Conservation (phyloP, 2,113 vertebrate species). For the Siniperca chuatsi region DNA sequence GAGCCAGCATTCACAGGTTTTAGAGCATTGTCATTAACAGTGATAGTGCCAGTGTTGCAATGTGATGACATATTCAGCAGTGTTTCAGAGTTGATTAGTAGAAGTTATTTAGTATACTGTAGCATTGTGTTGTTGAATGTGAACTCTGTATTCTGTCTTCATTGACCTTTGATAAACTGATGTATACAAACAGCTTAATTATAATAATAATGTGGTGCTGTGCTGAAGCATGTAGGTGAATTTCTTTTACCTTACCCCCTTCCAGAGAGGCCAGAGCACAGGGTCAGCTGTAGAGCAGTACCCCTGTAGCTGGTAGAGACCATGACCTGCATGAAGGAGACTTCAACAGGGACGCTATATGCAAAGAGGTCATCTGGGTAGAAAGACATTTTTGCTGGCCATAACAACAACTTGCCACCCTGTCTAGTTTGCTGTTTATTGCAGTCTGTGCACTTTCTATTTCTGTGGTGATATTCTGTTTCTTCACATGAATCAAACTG, state of each 20-base stretch:
- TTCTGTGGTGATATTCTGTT: slow-evolving; percentile 28
- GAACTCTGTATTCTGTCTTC: slow-evolving; percentile 10
- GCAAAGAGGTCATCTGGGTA: slow-evolving; percentile 1
- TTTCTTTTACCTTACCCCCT: background rate
- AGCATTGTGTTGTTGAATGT: background rate
- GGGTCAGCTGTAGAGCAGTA: slow-evolving; percentile 16
- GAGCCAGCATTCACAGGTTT: background rate
- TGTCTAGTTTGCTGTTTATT: slow-evolving; percentile 1
- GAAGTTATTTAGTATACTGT: background rate
- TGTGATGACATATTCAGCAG: background rate
- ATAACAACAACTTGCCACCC: slow-evolving; percentile 19
- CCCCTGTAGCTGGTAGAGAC: background rate
- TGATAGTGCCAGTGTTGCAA: background rate
- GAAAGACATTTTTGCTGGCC: slow-evolving; percentile 21
- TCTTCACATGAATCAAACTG: background rate
- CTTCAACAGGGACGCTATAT: slow-evolving; percentile 3
- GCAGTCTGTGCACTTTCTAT: slow-evolving; percentile 10
- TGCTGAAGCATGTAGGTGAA: background rate
- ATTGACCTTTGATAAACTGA: slow-evolving; percentile 34
- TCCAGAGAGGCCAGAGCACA: background rate
- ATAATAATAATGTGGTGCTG: slow-evolving; percentile 1
- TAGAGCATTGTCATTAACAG: background rate
- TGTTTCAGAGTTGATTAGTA: background rate
- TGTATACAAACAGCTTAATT: slow-evolving; percentile 42
- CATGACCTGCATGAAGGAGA: slow-evolving; percentile 23